Conservation (phyloP, 2,113 vertebrate genomes). For the Melanotaenia duboulayi region DNA sequence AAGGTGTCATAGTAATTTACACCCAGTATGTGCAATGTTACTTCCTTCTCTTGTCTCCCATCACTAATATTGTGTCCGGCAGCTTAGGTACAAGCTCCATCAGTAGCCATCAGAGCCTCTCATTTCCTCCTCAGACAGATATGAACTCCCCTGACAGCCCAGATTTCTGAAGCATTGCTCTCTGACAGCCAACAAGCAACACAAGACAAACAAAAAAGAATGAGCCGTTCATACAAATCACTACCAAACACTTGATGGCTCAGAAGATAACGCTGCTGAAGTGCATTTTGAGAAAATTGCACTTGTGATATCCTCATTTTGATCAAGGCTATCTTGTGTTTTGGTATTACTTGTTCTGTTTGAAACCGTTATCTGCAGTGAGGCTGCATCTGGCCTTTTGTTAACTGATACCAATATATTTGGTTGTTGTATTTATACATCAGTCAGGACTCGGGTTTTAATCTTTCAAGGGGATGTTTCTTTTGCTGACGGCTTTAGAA, state of each 20-base stretch:
- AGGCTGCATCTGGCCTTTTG: constrained; percentile 2
- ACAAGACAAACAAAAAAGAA: constrained; percentile 54
- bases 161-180: constrained; percentile 34
- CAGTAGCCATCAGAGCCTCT: constrained; percentile 58
- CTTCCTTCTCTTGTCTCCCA: constrained; percentile 60
- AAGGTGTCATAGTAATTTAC: constrained; percentile 24
- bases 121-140: constrained; percentile 76
- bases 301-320: constrained; percentile 38
- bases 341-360: constrained; percentile 31
- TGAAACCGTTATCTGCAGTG: constrained; percentile 29
- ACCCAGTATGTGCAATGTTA: constrained; percentile 28
- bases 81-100: constrained; percentile 46
- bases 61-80: constrained; percentile 64
- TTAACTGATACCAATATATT: constrained; percentile 20
- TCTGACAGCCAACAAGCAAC: constrained; percentile 51
- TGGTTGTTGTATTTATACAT: not conserved
- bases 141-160: constrained; percentile 64
- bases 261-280: constrained; percentile 15
- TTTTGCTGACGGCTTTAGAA: not conserved
- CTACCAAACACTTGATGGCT: constrained; percentile 47
- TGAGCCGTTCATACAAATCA: constrained; percentile 38
- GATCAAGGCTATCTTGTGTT: constrained; percentile 21
- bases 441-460: not conserved
- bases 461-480: not conserved
- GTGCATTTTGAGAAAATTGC: constrained; percentile 16